These are phyloP conservation scores for Chloromyia formosa DNA, from an alignment of 2,888 invertebrate genomes.

Conservation along the genomic window DNA sequence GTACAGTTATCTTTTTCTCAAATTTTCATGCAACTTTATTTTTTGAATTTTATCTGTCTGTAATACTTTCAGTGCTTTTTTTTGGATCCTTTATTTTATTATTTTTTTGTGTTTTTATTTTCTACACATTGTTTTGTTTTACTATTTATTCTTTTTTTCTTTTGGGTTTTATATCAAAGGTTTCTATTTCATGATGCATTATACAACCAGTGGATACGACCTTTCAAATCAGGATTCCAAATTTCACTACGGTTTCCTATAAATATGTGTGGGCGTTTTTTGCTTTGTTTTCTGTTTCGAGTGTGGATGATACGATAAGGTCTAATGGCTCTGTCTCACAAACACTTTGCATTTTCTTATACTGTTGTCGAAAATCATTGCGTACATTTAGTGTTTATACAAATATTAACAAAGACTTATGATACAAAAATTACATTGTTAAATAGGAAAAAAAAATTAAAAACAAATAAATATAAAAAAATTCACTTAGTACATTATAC, in stretches of 20 bases:
- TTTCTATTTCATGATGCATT: background rate
- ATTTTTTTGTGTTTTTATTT: background rate
- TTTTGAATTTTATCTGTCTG: background rate
- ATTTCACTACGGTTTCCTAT: background rate
- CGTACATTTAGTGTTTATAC: background rate
- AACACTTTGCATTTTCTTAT: background rate
- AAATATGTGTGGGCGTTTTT: background rate
- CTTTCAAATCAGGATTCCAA: background rate
- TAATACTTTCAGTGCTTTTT: background rate
- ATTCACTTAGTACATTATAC: background rate
- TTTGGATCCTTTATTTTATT: background rate
- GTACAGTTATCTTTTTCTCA: background rate
- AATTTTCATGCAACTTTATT: background rate
- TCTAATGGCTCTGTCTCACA: background rate
- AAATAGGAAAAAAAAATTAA: no score
- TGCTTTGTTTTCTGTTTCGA: background rate
- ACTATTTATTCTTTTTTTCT: no score
- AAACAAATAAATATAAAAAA: slow-evolving; percentile 6
- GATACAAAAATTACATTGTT: background rate
- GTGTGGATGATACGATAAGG: background rate
- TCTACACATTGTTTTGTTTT: no score
- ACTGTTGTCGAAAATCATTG: background rate
- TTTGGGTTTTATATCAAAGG: background rate
- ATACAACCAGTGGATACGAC: background rate
- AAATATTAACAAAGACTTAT: background rate